Conservation (phyloP, 2,888 invertebrate genomes). For the Torymus tubicola region DNA sequence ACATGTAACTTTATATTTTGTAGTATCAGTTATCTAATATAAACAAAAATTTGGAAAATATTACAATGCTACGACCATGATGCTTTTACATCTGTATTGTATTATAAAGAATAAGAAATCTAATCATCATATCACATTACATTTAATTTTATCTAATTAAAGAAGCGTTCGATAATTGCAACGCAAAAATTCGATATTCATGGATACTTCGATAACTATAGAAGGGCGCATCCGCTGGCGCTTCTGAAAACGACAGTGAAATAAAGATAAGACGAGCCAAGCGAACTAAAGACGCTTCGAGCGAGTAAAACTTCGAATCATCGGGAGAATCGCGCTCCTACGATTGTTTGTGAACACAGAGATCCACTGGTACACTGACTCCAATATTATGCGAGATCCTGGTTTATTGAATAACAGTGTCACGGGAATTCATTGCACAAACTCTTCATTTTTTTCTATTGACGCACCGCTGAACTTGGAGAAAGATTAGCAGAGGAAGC, state of each 20-base stretch:
- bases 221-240: slow-evolving; percentile 16
- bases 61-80: no score
- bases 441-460: slow-evolving; percentile 29
- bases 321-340: not conserved
- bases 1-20: no score
- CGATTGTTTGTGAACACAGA: not conserved
- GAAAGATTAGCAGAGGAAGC: no score
- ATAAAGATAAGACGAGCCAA: not conserved
- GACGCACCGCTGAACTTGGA: no score
- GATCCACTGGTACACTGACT: slow-evolving; percentile 45
- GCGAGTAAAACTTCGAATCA: not conserved
- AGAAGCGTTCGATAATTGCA: no score
- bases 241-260: slow-evolving; percentile 69
- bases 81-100: no score
- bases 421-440: slow-evolving; percentile 23
- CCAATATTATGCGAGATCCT: slow-evolving; percentile 46
- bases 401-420: slow-evolving; percentile 41
- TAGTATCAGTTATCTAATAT: no score
- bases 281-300: slow-evolving; percentile 1
- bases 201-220: not conserved
- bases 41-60: no score
- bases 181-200: no score
- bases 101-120: no score
- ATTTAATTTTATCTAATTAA: no score
- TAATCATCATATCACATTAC: no score